Conservation (phyloP, 2,113 vertebrate species). For the Pteronura brasiliensis region DNA sequence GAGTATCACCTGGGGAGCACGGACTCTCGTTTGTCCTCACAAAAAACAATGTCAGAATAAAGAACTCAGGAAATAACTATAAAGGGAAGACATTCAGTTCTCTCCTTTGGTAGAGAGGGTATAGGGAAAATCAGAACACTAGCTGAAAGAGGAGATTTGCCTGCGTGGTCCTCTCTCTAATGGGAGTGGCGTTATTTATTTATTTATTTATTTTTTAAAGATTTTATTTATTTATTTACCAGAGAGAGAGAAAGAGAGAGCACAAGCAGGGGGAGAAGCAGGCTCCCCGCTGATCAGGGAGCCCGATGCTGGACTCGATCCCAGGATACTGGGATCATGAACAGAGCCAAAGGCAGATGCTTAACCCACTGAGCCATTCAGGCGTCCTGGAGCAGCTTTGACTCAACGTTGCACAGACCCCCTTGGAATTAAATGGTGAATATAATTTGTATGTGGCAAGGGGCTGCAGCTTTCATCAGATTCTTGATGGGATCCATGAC, state of each 20-base stretch:
- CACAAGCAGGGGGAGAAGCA: too few relatives aligned
- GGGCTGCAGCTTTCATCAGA: background rate
- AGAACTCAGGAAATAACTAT: background rate
- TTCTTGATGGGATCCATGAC: background rate
- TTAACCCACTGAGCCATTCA: too few relatives aligned
- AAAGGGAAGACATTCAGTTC: background rate
- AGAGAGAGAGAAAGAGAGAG: too few relatives aligned
- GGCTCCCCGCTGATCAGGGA: too few relatives aligned
- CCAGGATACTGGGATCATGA: too few relatives aligned
- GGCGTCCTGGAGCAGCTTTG: too few relatives aligned
- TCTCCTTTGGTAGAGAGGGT: background rate
- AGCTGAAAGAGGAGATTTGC: background rate
- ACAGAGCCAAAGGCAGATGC: too few relatives aligned
- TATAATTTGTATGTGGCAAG: background rate
- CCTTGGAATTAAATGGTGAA: background rate
- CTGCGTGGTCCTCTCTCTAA: background rate
- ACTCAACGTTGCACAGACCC: background rate
- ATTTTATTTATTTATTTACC: too few relatives aligned
- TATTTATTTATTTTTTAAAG: too few relatives aligned
- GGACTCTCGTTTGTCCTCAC: background rate
- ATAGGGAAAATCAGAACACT: background rate
- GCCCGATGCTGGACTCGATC: too few relatives aligned
- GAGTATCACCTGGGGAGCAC: background rate
- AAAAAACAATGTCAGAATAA: fast-evolving
- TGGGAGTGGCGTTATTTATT: background rate